A percentile compares a stretch with the other conserved stretches of the same genome.
Conservation (phyloP, 2,797 vertebrate species). For the Jordanella pulchra region DNA sequence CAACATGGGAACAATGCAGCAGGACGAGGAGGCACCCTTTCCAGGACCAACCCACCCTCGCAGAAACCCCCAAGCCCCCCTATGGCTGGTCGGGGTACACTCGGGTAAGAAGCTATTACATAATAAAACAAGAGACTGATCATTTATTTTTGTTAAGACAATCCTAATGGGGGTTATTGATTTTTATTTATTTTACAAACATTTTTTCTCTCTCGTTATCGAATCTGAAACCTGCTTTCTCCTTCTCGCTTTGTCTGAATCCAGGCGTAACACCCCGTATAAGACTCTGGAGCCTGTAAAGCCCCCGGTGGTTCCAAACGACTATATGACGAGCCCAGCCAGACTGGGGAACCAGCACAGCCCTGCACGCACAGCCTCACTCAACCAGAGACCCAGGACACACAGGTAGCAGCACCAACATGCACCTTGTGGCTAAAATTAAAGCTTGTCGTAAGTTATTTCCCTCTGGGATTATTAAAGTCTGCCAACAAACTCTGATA, state of each 20-base stretch:
- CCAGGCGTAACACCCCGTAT: constrained; percentile 95
- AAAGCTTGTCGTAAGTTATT: no score
- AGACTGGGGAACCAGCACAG: constrained; percentile 94
- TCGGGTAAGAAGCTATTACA: constrained; percentile 83
- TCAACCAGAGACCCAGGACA: constrained; percentile 98
- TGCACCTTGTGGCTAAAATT: background rate
- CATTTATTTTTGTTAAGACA: no score
- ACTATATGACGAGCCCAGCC: constrained; percentile 99
- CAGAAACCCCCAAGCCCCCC: constrained; percentile 99
- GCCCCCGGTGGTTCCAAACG: constrained; percentile 95
- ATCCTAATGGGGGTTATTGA: background rate
- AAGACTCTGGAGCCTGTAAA: constrained; percentile 98
- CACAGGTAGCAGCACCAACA: constrained; percentile 85
- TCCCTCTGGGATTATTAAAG: no score
- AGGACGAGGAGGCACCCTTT: constrained; percentile 88
- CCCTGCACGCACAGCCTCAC: constrained; percentile 95
- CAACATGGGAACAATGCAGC: constrained; percentile 97
- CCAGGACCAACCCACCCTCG: constrained; percentile 96
- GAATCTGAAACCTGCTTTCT: background rate
- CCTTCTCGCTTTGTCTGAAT: constrained; percentile 7
- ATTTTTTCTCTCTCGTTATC: background rate
- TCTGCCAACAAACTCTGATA: background rate
- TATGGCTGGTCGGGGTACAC: constrained; percentile 93
- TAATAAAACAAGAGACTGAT: no score
- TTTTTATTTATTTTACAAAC: background rate